A percentile compares a stretch with the other conserved stretches of the same genome.
phyloP scores from a whole-genome alignment of 2,113 vertebrate genomes.

The Alectura lathami region DNA sequence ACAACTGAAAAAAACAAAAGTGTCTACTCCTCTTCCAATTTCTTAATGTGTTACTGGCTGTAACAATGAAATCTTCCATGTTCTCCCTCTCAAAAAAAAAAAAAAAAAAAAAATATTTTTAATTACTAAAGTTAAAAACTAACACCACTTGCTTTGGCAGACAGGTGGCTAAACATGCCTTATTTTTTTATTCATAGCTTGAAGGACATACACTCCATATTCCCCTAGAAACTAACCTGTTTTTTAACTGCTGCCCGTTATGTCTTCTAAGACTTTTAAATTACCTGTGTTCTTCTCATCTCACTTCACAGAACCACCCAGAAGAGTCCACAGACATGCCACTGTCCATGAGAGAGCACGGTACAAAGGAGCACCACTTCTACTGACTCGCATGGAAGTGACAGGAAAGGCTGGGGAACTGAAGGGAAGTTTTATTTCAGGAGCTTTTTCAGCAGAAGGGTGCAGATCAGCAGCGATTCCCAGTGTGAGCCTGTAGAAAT shows the following conservation, averaged over 20 bases:
- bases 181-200: background rate
- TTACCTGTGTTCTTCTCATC: background rate
- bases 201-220: background rate
- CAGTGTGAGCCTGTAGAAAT: background rate
- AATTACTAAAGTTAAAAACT: background rate
- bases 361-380: background rate
- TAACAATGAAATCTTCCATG: background rate
- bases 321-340: background rate
- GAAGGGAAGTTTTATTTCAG: background rate
- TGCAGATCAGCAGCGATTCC: background rate
- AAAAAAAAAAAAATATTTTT: no score
- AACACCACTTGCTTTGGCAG: background rate
- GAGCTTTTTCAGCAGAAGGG: background rate
- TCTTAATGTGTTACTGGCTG: background rate
- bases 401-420: background rate
- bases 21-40: background rate
- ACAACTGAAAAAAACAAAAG: slow-evolving; percentile 25
- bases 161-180: background rate
- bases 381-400: background rate
- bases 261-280: background rate
- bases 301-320: background rate
- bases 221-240: background rate
- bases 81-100: background rate
- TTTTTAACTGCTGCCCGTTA: background rate
- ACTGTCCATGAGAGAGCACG: background rate